Conservation (phyloP, 2,888 invertebrate genomes). For the Helleia helle region DNA sequence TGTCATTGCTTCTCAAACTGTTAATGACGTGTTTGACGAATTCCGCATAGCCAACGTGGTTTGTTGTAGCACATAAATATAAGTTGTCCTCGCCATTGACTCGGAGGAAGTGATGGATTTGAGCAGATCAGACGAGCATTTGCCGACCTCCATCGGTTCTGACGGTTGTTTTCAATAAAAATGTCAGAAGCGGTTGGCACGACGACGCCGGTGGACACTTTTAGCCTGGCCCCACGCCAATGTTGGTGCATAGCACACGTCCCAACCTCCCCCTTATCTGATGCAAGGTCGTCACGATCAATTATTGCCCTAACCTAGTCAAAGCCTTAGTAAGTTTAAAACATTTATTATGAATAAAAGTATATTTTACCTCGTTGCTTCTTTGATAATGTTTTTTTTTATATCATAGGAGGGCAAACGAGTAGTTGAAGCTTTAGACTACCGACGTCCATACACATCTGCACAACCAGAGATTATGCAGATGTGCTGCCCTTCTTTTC, state of each 20-base stretch:
- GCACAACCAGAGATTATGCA: no score
- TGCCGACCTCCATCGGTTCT: conserved; percentile 50
- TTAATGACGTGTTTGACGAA: background rate
- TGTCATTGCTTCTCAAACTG: background rate
- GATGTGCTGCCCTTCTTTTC: no score
- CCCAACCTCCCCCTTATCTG: conserved; percentile 42
- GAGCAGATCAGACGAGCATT: conserved; percentile 51
- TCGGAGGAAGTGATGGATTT: conserved; percentile 61
- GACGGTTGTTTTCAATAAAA: conserved; percentile 69
- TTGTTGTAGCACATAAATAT: background rate
- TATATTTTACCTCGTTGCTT: no score
- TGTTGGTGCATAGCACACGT: conserved; percentile 48
- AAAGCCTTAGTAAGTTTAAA: no score
- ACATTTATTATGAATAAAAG: no score
- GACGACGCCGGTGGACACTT: conserved; percentile 51
- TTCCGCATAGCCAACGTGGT: background rate
- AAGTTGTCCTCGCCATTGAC: conserved; percentile 68
- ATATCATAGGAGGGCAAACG: no score
- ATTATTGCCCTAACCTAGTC: conserved; percentile 29
- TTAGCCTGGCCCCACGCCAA: conserved; percentile 64
- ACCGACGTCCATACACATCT: no score
- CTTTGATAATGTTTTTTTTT: conserved; percentile 16
- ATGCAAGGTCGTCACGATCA: conserved; percentile 53
- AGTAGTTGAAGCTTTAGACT: no score
- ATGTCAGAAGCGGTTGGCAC: conserved; percentile 59